Evolutionary conservation across 2,113 vertebrate genomes (phyloP).

Genomic region (Myrmecophaga tridactyla): DNA sequence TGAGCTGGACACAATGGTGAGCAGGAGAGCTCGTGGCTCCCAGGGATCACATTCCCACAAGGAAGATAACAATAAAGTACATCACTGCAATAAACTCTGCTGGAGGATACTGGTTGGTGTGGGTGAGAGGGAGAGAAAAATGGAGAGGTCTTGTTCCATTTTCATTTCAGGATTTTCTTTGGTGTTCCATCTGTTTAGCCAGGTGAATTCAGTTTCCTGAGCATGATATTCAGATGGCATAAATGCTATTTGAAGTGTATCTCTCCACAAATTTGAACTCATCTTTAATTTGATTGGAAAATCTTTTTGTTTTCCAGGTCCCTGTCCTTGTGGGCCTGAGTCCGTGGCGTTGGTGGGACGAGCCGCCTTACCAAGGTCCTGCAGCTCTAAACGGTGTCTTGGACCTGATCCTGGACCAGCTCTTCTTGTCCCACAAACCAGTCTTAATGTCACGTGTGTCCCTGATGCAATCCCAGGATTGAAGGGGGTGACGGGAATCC

Average conservation of each 20-base stretch:
- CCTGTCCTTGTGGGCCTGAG: background rate
- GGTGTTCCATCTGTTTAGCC: constrained; percentile 33
- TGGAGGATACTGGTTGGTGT: background rate
- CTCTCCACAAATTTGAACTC: constrained; percentile 34
- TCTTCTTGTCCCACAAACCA: background rate
- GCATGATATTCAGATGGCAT: background rate
- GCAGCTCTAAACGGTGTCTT: background rate
- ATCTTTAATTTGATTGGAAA: constrained; percentile 20
- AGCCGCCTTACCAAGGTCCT: background rate
- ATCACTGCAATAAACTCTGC: background rate
- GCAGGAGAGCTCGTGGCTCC: background rate
- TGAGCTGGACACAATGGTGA: background rate
- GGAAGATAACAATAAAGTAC: background rate
- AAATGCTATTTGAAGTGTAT: constrained; percentile 37
- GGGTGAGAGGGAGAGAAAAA: background rate
- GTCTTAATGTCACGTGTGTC: background rate
- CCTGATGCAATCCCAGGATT: background rate
- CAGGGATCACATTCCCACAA: background rate
- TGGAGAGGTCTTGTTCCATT: background rate
- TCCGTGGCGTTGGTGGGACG: background rate
- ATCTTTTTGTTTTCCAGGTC: background rate
- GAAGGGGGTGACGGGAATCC: background rate
- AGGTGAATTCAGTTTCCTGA: constrained; percentile 48
- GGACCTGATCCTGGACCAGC: background rate
- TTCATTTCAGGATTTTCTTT: constrained; percentile 59